phyloP scores from a whole-genome alignment of 2,797 vertebrate species.

The Peromyscus aztecus region DNA sequence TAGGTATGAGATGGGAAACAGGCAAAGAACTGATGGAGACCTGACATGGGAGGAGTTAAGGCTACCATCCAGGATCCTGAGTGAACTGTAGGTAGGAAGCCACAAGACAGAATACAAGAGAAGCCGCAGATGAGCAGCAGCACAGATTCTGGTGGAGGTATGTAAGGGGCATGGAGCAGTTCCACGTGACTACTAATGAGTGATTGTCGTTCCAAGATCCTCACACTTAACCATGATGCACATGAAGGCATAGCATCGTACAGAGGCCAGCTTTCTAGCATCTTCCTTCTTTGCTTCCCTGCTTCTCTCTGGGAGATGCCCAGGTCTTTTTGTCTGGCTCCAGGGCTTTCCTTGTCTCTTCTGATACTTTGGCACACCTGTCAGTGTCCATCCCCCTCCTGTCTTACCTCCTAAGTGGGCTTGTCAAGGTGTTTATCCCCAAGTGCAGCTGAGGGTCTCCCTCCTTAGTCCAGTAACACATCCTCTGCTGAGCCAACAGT shows the following conservation, averaged over 20 bases:
- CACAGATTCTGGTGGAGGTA: neutral
- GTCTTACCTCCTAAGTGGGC: neutral
- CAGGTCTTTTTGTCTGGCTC: neutral
- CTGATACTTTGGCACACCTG: neutral
- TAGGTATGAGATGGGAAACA: neutral
- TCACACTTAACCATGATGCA: neutral
- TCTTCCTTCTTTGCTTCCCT: neutral
- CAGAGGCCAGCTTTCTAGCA: neutral
- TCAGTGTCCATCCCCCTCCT: neutral
- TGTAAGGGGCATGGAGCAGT: neutral
- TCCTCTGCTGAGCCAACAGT: neutral
- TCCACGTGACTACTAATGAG: neutral
- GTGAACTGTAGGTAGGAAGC: neutral
- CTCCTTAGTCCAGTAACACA: too few relatives aligned
- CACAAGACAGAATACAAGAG: neutral
- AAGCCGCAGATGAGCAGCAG: neutral
- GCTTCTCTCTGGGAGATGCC: neutral
- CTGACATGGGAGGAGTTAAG: neutral
- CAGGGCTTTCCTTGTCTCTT: neutral
- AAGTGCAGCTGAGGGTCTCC: neutral
- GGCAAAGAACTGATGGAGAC: neutral
- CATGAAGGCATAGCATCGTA: neutral
- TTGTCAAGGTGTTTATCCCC: neutral
- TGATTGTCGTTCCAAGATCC: neutral
- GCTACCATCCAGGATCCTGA: neutral